phyloP scores from a whole-genome alignment of 1,140 invertebrate genomes.

The Psix sp. region DNA sequence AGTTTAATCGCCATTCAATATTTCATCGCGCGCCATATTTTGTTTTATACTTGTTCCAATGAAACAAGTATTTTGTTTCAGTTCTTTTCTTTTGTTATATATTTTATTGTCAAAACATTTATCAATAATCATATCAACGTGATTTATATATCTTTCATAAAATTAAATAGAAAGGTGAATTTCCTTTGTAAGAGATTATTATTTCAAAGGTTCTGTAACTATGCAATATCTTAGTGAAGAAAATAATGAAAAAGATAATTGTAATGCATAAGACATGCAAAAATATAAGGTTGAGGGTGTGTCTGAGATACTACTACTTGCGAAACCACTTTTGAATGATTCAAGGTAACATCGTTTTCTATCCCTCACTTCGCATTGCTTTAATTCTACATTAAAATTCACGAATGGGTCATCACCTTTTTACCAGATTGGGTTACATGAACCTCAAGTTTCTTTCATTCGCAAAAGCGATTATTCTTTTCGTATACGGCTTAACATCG shows the following conservation, averaged over 20 bases:
- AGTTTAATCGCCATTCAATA: slow-evolving; percentile 53
- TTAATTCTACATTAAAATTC: slow-evolving; percentile 58
- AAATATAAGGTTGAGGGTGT: slow-evolving; percentile 43
- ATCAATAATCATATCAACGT: no score
- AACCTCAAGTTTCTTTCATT: slow-evolving; percentile 22
- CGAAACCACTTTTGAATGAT: slow-evolving; percentile 58
- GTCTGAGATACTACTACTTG: slow-evolving; percentile 52
- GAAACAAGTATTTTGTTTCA: no score
- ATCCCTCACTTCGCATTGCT: slow-evolving; percentile 45
- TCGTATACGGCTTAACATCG: slow-evolving; percentile 3
- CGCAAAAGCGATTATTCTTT: slow-evolving; percentile 23
- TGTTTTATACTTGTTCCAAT: slow-evolving; percentile 16
- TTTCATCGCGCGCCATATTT: slow-evolving; percentile 42
- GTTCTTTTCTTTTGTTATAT: no score
- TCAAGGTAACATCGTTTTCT: slow-evolving; percentile 48
- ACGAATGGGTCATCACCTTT: slow-evolving; percentile 55
- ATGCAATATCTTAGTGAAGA: slow-evolving; percentile 28
- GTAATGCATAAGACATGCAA: slow-evolving; percentile 18
- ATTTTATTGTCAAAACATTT: no score
- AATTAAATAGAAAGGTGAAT: no score
- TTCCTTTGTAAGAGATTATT: no score
- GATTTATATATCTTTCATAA: no score
- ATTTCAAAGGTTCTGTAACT: no score
- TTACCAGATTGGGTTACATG: slow-evolving; percentile 44
- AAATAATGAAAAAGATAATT: slow-evolving; percentile 21